Conservation (phyloP, 2,888 invertebrate genomes). For the Dryomyza anilis region DNA sequence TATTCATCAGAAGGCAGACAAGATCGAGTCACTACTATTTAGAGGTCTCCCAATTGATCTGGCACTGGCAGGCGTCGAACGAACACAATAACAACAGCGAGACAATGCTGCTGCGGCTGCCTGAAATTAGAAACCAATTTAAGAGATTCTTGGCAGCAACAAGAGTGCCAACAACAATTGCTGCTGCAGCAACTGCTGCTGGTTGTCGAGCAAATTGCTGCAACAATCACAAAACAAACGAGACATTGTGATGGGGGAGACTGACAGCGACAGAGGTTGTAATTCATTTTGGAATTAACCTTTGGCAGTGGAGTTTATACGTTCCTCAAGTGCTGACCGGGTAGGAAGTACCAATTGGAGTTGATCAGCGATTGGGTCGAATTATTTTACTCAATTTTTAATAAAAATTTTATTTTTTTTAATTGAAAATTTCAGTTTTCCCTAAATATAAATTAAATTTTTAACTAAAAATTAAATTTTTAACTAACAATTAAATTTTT, state of each 20-base stretch:
- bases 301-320: background rate
- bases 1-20: conserved; percentile 23
- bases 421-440: no score
- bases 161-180: background rate
- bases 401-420: no score
- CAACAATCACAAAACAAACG: background rate
- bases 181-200: conserved; percentile 14
- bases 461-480: no score
- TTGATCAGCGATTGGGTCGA: no score
- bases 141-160: conserved; percentile 11
- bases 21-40: no score
- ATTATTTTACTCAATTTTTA: no score
- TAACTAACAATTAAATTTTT: no score
- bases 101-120: background rate
- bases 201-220: conserved; percentile 6
- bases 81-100: background rate
- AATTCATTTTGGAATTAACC: conserved; percentile 11
- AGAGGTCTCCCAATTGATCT: conserved; percentile 1
- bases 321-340: background rate
- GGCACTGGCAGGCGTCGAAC: background rate
- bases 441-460: no score
- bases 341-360: background rate
- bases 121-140: conserved; percentile 16
- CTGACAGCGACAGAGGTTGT: background rate
- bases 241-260: background rate